Evolutionary conservation across 2,797 vertebrate genomes (phyloP).

Genomic region (Morus bassanus): DNA sequence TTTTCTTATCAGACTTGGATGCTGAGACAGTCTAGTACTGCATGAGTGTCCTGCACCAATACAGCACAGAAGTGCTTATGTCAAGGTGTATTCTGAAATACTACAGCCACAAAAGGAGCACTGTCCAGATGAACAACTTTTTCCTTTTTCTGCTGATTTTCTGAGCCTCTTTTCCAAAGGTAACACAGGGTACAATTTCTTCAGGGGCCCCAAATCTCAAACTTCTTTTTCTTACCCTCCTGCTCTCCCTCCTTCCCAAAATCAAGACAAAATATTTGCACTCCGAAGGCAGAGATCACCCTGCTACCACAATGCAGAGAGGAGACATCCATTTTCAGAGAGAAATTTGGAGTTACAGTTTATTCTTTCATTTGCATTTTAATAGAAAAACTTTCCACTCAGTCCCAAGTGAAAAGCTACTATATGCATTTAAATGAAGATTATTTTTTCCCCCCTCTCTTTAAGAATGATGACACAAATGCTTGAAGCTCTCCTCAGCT

Average conservation of each 20-base stretch:
- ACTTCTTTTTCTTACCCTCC: neutral
- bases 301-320: slow-evolving; percentile 33
- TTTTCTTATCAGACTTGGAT: neutral
- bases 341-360: slow-evolving; percentile 74
- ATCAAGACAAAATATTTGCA: slow-evolving; percentile 20
- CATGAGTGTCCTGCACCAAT: neutral
- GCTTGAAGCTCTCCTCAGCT: slow-evolving; percentile 34
- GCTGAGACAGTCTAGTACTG: neutral
- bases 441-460: neutral
- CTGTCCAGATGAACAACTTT: neutral
- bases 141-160: neutral
- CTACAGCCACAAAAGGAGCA: neutral
- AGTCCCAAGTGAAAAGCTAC: slow-evolving; percentile 78
- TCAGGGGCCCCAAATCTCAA: neutral
- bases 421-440: slow-evolving; percentile 83
- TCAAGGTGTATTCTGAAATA: neutral
- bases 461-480: slow-evolving; percentile 65
- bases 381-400: slow-evolving; percentile 82
- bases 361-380: slow-evolving; percentile 84
- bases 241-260: neutral
- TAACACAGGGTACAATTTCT: neutral
- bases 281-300: slow-evolving; percentile 28
- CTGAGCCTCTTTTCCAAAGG: neutral
- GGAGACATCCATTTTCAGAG: slow-evolving; percentile 51
- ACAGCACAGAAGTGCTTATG: neutral